phyloP scores from a whole-genome alignment of 2,888 invertebrate species.

The Brenthis ino region DNA sequence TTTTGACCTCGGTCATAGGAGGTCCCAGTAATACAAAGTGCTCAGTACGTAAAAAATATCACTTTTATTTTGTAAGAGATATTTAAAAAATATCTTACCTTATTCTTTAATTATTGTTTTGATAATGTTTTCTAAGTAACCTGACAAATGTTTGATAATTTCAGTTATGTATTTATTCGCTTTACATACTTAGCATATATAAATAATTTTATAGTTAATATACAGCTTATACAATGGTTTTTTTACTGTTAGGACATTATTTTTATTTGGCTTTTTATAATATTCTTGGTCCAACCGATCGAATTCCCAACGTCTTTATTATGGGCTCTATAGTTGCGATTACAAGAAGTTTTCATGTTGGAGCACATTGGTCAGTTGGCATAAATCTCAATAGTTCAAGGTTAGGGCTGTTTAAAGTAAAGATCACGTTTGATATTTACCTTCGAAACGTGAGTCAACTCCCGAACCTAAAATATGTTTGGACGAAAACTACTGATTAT shows the following conservation, averaged over 20 bases:
- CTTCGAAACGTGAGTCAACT: conserved; percentile 19
- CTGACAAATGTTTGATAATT: background rate
- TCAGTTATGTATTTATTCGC: background rate
- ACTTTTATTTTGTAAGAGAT: too few species aligned
- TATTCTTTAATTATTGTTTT: too few species aligned
- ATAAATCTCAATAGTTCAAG: conserved; percentile 49
- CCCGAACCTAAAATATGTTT: conserved; percentile 17
- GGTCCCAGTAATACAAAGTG: too few species aligned
- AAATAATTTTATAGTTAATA: background rate
- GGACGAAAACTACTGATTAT: conserved; percentile 29
- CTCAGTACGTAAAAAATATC: too few species aligned
- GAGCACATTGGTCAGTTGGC: conserved; percentile 19
- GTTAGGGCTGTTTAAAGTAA: conserved; percentile 50
- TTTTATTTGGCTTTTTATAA: background rate
- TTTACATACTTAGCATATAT: background rate
- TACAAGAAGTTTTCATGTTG: conserved; percentile 13
- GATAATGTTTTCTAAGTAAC: too few species aligned
- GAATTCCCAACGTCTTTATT: conserved; percentile 2
- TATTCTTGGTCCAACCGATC: background rate
- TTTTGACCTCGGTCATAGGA: too few species aligned
- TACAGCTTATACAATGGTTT: background rate
- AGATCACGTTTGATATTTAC: conserved; percentile 38
- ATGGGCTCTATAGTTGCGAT: conserved; percentile 4
- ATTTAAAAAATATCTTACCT: too few species aligned
- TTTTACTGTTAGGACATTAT: background rate